Evolutionary conservation across 2,113 vertebrate genomes (phyloP), one percentile per base, ranked within the genome.

Genomic region (Heterocephalus glaber): DNA sequence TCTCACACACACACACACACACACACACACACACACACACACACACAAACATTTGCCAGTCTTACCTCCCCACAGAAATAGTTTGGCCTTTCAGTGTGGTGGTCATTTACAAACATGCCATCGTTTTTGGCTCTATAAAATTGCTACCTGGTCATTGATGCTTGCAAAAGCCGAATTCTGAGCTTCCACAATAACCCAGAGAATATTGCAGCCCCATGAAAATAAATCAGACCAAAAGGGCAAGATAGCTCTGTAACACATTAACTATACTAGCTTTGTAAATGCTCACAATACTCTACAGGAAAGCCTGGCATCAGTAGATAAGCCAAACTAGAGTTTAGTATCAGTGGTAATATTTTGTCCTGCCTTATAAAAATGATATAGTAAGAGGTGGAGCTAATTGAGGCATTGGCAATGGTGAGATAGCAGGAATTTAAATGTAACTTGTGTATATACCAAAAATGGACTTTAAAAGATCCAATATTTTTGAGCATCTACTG

Each of bases 381-480:
- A 97, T 93, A 94, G 97, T 95, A 90, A 97, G 89, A 95, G 94
- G 93, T 86, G 90, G 96, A 98, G 98, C 97, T 98, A 98, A 98
- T 97, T 98, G 97, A 98, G 90, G 92, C 77, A 90, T 89, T 85
- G 94, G 91, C 94, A 96, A 97, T 89, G 96, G 82, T 61, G 60
- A 95, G 81, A 97, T 92, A 95, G 93, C 97, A 97, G 68, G 96
- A 97, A 98, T 97, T 98, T 98, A 98, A 98, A 98, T 91, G 92
- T 97, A 98, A 98, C 96, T 98, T 96, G 96, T 96, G 20, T 95
- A 88, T 10, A 94, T 96, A 88, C 90, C 93, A 82, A 89, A 98
- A 96, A 96, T 38, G 68, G 79, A 95, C 93, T 93, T 66, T 72
- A 92, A 92, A 85, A 76, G 49, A 49, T 87, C 9, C 41, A 93